These are phyloP conservation scores for Catharus fuscescens DNA, from an alignment of 2,113 vertebrate genomes.

Conservation along the genomic window DNA sequence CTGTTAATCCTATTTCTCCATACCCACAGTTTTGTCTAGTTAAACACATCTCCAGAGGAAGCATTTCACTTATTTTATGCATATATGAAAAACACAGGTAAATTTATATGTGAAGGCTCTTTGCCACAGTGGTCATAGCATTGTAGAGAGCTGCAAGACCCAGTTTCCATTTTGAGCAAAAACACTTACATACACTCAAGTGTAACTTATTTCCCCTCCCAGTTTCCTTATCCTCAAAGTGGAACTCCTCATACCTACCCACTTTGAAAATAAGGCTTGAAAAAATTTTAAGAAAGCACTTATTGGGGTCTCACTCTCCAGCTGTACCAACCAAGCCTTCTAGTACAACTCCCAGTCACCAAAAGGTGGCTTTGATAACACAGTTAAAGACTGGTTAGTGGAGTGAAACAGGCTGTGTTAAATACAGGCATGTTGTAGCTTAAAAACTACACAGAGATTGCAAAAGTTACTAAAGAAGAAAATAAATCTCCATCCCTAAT, in stretches of 20 bases:
- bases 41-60: not conserved
- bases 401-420: not conserved
- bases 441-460: not conserved
- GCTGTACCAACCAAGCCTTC: not conserved
- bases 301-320: not conserved
- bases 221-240: accelerated
- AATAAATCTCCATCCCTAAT: not conserved
- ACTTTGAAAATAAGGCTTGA: not conserved
- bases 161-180: not conserved
- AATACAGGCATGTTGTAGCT: not conserved
- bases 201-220: not conserved
- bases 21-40: not conserved
- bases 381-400: not conserved
- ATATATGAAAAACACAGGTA: not conserved
- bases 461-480: not conserved
- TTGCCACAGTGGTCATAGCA: not conserved
- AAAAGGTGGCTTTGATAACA: not conserved
- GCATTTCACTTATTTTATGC: not conserved
- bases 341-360: not conserved
- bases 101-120: not conserved
- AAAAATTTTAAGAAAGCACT: not conserved
- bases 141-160: not conserved
- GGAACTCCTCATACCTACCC: not conserved
- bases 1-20: not conserved
- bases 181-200: not conserved